Conservation (phyloP, 1,140 invertebrate species). For the Drosophila mauritiana region DNA sequence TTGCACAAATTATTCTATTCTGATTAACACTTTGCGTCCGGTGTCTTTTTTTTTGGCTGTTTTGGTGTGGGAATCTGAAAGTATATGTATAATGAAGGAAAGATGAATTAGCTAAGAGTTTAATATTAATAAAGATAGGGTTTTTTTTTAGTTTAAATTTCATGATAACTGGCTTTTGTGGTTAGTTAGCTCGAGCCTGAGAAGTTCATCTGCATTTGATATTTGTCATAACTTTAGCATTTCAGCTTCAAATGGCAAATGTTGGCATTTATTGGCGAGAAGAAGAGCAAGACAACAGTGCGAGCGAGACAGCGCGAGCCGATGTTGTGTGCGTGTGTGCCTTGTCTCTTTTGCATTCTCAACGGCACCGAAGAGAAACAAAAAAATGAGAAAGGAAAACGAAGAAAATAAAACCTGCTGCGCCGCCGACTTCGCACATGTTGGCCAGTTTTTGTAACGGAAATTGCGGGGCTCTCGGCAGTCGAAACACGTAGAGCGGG, state of each 20-base stretch:
- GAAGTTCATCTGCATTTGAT: conserved; percentile 36
- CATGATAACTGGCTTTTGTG: neutral
- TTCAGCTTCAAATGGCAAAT: conserved; percentile 69
- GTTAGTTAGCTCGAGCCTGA: neutral
- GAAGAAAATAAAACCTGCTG: conserved; percentile 46
- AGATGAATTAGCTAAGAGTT: neutral
- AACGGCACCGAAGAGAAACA: conserved; percentile 36
- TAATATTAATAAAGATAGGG: neutral
- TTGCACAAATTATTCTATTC: conserved; percentile 2
- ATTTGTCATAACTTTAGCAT: conserved; percentile 39
- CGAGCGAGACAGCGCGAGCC: conserved; percentile 11
- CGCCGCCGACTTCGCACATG: conserved; percentile 37
- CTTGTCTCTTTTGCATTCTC: conserved; percentile 52
- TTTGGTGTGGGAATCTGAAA: conserved; percentile 27
- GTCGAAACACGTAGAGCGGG: conserved; percentile 57
- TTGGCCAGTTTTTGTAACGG: conserved; percentile 77
- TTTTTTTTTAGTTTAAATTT: neutral
- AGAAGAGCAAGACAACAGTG: conserved; percentile 18
- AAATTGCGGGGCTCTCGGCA: conserved; percentile 61
- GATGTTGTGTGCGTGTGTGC: conserved; percentile 4
- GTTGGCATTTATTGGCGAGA: conserved; percentile 58
- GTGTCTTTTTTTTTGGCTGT: conserved; percentile 2
- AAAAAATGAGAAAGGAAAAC: neutral
- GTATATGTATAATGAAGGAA: neutral
- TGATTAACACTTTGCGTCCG: conserved; percentile 12